A percentile compares a stretch with the other conserved stretches of the same genome.
phyloP scores from a whole-genome alignment of 2,113 vertebrate species.

The Reinhardtius hippoglossoides region DNA sequence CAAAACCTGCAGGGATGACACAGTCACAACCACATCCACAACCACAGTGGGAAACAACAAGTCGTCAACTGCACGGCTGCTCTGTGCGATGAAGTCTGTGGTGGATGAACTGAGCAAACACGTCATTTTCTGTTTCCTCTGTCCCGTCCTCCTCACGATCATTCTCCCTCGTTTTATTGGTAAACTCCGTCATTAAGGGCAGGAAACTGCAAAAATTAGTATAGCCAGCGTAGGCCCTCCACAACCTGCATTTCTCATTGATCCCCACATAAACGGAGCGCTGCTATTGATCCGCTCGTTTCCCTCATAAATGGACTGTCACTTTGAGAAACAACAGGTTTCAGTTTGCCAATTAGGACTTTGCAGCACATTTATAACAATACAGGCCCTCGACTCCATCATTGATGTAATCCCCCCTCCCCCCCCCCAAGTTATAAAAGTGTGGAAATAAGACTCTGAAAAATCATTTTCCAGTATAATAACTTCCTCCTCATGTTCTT shows the following conservation, averaged over 20 bases:
- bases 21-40: constrained; percentile 54
- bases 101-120: neutral
- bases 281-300: constrained; percentile 44
- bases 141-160: neutral
- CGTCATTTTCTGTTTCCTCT: neutral
- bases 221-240: neutral
- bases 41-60: constrained; percentile 58
- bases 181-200: neutral
- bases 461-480: constrained; percentile 12
- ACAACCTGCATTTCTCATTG: constrained; percentile 46
- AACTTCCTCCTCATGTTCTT: constrained; percentile 15
- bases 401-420: neutral
- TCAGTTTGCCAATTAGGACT: constrained; percentile 42
- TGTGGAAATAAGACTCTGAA: too few species aligned
- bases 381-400: constrained; percentile 20
- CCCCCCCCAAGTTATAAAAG: neutral
- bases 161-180: neutral
- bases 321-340: constrained; percentile 42
- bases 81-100: constrained; percentile 15
- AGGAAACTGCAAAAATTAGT: constrained; percentile 29
- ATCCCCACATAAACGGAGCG: constrained; percentile 44
- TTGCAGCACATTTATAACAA: constrained; percentile 30
- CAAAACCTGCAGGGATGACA: constrained; percentile 56
- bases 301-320: constrained; percentile 61
- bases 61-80: neutral